Evolutionary conservation across 2,113 vertebrate species (phyloP).

Genomic region (Oceanites oceanicus): DNA sequence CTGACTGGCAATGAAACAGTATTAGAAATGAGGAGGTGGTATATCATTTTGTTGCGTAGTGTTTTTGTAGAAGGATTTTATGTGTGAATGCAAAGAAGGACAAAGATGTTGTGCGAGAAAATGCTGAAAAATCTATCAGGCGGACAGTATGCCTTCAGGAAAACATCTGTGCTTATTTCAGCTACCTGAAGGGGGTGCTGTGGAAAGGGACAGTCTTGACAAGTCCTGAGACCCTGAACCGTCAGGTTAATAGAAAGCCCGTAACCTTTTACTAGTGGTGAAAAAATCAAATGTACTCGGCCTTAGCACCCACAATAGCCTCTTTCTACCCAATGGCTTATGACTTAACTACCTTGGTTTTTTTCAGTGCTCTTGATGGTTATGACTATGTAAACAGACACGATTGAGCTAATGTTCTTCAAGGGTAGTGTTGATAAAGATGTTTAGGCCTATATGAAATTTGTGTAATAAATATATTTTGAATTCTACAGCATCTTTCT

Average conservation of each 20-base stretch:
- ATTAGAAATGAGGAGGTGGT: neutral
- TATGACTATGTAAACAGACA: neutral
- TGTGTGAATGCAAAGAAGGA: neutral
- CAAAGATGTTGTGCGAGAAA: neutral
- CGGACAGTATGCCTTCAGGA: neutral
- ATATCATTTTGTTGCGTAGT: neutral
- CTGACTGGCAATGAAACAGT: neutral
- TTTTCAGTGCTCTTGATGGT: neutral
- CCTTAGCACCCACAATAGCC: neutral
- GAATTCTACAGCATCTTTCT: neutral
- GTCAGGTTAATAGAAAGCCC: neutral
- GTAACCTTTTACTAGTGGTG: neutral
- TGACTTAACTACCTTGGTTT: neutral
- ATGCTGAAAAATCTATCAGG: neutral
- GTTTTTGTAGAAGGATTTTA: neutral
- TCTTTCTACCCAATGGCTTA: neutral
- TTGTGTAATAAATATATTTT: neutral
- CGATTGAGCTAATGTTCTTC: neutral
- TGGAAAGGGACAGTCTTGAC: neutral
- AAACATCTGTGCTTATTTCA: neutral
- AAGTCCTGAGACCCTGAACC: neutral
- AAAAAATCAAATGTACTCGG: neutral
- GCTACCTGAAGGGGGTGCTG: neutral
- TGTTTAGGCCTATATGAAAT: neutral
- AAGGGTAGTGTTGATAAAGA: neutral